Base-by-base conservation (phyloP, 1,140 invertebrate species). In the Atopsyche davidsoni region DNA sequence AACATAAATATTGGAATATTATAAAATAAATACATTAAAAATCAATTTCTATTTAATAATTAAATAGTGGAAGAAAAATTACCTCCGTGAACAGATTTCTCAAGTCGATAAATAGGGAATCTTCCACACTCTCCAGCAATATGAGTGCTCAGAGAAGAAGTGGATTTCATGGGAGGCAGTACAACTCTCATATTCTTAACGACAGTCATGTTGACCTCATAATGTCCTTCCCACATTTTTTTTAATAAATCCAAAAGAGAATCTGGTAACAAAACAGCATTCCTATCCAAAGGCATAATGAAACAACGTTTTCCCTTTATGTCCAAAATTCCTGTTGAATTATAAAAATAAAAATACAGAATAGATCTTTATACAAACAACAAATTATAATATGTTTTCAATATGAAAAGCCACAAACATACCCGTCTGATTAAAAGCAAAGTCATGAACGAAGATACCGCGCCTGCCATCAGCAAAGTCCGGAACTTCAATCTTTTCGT, bases 381-480 rank as follows among this genome's bases (percentile, higher is more conserved):
- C 7, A n/a, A 31, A 31, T 31, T 31, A 28, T 28, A 28, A 28
- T 28, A 9, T 28, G 25, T 9, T 28, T 28, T 9, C 25, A 13
- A 28, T 9, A 28, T 7, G 7, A 28, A 9, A 9, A 28, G 25
- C 13, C 7, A 28, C 25, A 9, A 28, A 17, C 59, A 60, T 34
- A 56, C 85, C 87, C 48, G 88, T 92, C 58, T 83, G 81, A 63
- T 89, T 89, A 55, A 78, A 77, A 55, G 82, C 82, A 64, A 95
- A 96, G 69, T 96, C 91, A 62, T 96, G 91, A 60, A 94, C 83
- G 62, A 93, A 92, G 32, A 86, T 75, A 18, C 88, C 88, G 21
- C 78, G 77, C 22, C 82, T 77, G 16, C 86, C 87, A 54, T 85
- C 81, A 55, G 77, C 78, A 59, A 90, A 89, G 61, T 87, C 79